Conservation (phyloP, 1,140 invertebrate species). For the Aphaenogaster rudis region DNA sequence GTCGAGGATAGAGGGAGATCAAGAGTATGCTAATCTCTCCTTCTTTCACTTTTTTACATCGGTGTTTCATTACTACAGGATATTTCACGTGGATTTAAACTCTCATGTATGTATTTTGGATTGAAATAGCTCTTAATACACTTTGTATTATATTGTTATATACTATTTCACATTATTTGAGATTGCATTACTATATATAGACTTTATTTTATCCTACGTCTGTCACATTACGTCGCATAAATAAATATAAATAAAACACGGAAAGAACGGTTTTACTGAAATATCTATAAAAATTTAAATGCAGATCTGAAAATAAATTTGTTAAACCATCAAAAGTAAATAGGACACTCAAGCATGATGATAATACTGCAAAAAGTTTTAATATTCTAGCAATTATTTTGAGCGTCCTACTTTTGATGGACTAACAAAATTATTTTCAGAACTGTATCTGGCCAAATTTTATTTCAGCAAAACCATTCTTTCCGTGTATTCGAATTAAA, state of each 20-base stretch:
- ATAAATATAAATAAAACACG: background rate
- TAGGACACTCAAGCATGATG: too few relatives aligned
- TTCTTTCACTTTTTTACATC: constrained; percentile 52
- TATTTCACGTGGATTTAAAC: background rate
- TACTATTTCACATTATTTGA: background rate
- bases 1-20: constrained; percentile 62
- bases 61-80: background rate
- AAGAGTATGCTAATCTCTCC: constrained; percentile 73
- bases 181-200: background rate
- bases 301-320: too few relatives aligned
- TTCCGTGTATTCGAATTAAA: background rate
- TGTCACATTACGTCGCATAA: background rate
- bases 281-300: too few relatives aligned
- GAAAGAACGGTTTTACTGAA: too few relatives aligned
- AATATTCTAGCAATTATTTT: too few relatives aligned
- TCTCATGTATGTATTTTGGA: background rate
- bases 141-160: background rate
- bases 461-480: too few relatives aligned
- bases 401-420: too few relatives aligned
- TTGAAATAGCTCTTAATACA: background rate
- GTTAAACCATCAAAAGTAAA: too few relatives aligned
- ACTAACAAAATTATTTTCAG: too few relatives aligned
- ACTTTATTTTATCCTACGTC: background rate
- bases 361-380: too few relatives aligned
- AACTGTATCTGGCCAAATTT: too few relatives aligned